Evolutionary conservation across 2,888 invertebrate species (phyloP).

Genomic region (Acleris cristana): DNA sequence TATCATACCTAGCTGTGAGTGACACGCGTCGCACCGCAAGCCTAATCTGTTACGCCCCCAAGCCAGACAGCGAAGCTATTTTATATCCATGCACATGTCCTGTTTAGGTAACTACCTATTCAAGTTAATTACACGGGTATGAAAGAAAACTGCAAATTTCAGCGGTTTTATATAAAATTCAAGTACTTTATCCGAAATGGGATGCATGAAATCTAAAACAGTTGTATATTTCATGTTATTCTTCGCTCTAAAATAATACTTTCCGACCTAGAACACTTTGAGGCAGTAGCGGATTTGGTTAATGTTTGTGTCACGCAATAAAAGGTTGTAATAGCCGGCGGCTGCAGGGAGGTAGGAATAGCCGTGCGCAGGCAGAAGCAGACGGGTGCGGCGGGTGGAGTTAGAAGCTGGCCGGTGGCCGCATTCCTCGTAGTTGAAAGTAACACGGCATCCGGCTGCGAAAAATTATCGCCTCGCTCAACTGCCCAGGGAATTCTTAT

Average conservation of each 20-base stretch:
- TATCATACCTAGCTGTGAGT: slow-evolving; percentile 30
- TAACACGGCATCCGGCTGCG: slow-evolving; percentile 80
- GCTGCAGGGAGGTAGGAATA: slow-evolving; percentile 31
- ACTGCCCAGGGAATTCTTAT: slow-evolving; percentile 51
- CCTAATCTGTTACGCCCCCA: slow-evolving; percentile 36
- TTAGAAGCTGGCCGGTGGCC: slow-evolving; percentile 76
- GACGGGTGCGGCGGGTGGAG: slow-evolving; percentile 62
- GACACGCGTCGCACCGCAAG: slow-evolving; percentile 26
- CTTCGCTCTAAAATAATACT: not conserved
- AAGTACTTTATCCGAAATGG: not conserved
- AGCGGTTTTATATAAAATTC: not conserved
- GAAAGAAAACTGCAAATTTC: not conserved
- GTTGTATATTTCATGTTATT: not conserved
- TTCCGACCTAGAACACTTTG: no score
- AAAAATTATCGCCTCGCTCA: slow-evolving; percentile 69
- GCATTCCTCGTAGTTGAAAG: slow-evolving; percentile 81
- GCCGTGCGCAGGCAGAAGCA: slow-evolving; percentile 46
- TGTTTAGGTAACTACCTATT: slow-evolving; percentile 7
- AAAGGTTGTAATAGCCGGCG: slow-evolving; percentile 23
- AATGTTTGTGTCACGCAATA: slow-evolving; percentile 26
- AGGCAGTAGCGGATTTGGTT: slow-evolving; percentile 12
- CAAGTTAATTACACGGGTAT: not conserved
- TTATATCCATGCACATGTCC: slow-evolving; percentile 18
- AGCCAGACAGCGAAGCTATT: slow-evolving; percentile 27
- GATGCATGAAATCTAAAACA: no score